Evolutionary conservation across 2,797 vertebrate genomes (phyloP), one percentile per base, ranked within the genome.

Genomic region (Acanthurus tractus): DNA sequence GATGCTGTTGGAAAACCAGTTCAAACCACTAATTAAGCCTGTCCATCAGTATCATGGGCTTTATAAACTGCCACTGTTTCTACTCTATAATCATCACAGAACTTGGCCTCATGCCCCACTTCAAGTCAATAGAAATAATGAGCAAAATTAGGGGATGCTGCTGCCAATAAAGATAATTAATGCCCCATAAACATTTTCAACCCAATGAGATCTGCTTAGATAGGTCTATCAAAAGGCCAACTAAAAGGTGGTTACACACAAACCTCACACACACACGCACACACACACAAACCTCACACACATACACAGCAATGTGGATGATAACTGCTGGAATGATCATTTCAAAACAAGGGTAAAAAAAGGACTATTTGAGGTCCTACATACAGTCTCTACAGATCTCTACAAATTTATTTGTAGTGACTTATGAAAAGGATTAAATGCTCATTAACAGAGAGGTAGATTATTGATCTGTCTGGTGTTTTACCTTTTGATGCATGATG

Each of bases 81-180:
- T 54, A 74, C 81, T 89, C 88, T 86, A 61, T 89, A 88, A 90
- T 90, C 81, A 88, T 85, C 69, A 67, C 78, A 68, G 46, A 61
- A 79, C 70, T 79, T 88, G 87, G 84, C 88, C 70, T 46, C 70
- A 56, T 78, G 82, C 80, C 76, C 70, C 68, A 62, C 56, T 79
- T 77, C 58, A 82, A 81, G 59, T 87, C 87, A 89, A 81, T 87
- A 78, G 62, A 84, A 88, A 88, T 88, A 89, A 91, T 85, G 76
- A 80, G 76, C 65, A 76, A 85, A 89, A 91, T 90, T 63, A 86
- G 63, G 63, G 80, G 80, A 86, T 77, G 63, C 56, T 6, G 23
- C 69, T 70, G 84, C 82, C 88, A 86, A 66, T 86, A 81, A 90
- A 78, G 63, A 88, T 76, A 91, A 86, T 83, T 80, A 84, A 82